These are phyloP conservation scores for Eilema griseolum DNA, from an alignment of 2,888 invertebrate species.

Conservation along the genomic window DNA sequence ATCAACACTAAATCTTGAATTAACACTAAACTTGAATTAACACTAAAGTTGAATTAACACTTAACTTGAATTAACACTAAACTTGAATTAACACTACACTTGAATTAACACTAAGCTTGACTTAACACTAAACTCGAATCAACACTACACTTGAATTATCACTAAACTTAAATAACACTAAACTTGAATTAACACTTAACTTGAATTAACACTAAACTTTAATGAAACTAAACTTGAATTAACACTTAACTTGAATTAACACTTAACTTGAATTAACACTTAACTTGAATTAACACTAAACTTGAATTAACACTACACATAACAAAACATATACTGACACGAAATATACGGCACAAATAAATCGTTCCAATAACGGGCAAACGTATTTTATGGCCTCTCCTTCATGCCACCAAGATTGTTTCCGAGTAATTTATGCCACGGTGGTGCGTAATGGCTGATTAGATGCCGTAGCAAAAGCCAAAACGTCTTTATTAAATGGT, in stretches of 20 bases:
- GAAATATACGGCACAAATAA: neutral
- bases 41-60: neutral
- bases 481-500: constrained; percentile 13
- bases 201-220: too few relatives aligned
- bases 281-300: neutral
- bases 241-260: too few relatives aligned
- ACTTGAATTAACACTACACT: too few relatives aligned
- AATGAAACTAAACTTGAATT: too few relatives aligned
- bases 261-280: neutral
- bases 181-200: too few relatives aligned
- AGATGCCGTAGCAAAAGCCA: constrained; percentile 17
- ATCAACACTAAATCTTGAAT: too few relatives aligned
- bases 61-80: too few relatives aligned
- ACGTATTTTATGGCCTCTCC: constrained; percentile 13
- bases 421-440: constrained; percentile 22
- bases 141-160: too few relatives aligned
- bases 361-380: constrained; percentile 11
- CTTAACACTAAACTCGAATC: too few relatives aligned
- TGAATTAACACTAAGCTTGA: too few relatives aligned
- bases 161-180: neutral
- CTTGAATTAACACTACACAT: neutral
- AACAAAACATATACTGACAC: neutral
- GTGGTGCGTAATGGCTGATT: constrained; percentile 17
- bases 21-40: too few relatives aligned
- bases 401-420: constrained; percentile 18